phyloP scores from a whole-genome alignment of 1,140 invertebrate species.

The Ceratitis capitata region DNA sequence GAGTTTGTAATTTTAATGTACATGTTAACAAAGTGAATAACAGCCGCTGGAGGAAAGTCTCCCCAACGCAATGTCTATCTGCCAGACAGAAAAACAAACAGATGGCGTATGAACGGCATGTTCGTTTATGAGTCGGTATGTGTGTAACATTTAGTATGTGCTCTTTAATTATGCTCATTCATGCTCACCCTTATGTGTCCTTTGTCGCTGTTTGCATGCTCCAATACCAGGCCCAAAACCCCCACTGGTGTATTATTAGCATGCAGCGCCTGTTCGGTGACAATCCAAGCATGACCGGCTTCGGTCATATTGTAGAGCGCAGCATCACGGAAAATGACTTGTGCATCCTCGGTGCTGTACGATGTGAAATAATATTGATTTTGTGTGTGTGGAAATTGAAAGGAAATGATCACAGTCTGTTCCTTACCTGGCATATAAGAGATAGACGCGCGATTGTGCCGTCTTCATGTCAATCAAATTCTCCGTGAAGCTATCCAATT shows the following conservation, averaged over 20 bases:
- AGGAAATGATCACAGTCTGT: neutral
- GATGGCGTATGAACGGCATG: neutral
- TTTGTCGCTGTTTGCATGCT: conserved; percentile 88
- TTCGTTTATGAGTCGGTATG: neutral
- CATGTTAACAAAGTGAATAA: neutral
- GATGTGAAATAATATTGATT: neutral
- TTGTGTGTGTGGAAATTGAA: neutral
- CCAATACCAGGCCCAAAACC: conserved; percentile 85
- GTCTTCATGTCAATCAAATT: conserved; percentile 83
- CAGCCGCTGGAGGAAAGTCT: neutral
- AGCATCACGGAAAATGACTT: conserved; percentile 90
- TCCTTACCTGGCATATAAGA: conserved; percentile 94
- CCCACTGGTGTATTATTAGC: conserved; percentile 88
- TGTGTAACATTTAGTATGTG: neutral
- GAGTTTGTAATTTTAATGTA: neutral
- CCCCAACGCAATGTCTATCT: neutral
- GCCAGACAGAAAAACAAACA: neutral
- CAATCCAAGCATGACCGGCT: conserved; percentile 95
- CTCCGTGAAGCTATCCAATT: conserved; percentile 81
- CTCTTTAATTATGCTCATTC: neutral
- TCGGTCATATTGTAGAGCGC: conserved; percentile 87
- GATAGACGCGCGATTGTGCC: conserved; percentile 88
- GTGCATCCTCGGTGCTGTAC: conserved; percentile 85
- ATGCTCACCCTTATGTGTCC: conserved; percentile 76
- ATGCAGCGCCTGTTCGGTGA: conserved; percentile 91